phyloP scores from a whole-genome alignment of 2,888 invertebrate genomes.

The Drosophila meridiana region DNA sequence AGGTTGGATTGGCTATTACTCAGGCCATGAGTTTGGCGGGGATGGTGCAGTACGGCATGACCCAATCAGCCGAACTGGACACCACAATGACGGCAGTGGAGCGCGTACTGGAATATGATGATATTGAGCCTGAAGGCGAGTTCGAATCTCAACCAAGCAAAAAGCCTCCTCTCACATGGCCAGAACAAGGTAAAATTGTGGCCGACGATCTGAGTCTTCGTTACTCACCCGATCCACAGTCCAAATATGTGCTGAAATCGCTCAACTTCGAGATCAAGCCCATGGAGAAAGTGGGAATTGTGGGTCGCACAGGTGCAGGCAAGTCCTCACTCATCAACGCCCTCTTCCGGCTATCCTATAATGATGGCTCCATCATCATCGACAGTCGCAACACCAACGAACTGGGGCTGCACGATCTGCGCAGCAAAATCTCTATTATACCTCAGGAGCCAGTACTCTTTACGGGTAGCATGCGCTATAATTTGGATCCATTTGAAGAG shows the following conservation, averaged over 20 bases:
- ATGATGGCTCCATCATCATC: slow-evolving; percentile 92
- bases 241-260: slow-evolving; percentile 90
- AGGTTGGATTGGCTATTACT: slow-evolving; percentile 92
- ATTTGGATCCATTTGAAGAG: slow-evolving; percentile 95
- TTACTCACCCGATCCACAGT: slow-evolving; percentile 88
- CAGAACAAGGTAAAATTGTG: slow-evolving; percentile 88
- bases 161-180: slow-evolving; percentile 90
- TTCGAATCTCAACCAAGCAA: slow-evolving; percentile 89
- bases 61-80: slow-evolving; percentile 95
- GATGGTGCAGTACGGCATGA: slow-evolving; percentile 91
- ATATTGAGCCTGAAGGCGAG: slow-evolving; percentile 85
- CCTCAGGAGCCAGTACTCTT: slow-evolving; percentile 94
- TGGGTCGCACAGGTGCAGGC: slow-evolving; percentile 91
- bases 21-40: slow-evolving; percentile 92
- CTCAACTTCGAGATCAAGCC: slow-evolving; percentile 88
- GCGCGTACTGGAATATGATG: slow-evolving; percentile 89
- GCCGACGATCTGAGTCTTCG: slow-evolving; percentile 89
- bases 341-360: slow-evolving; percentile 91
- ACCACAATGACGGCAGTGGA: slow-evolving; percentile 97
- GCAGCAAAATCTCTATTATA: slow-evolving; percentile 92
- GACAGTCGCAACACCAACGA: slow-evolving; percentile 90
- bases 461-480: slow-evolving; percentile 94
- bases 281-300: slow-evolving; percentile 89
- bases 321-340: slow-evolving; percentile 90
- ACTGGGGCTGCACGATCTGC: slow-evolving; percentile 90